Base-by-base conservation (phyloP, 2,113 vertebrate species). In the Meles meles region DNA sequence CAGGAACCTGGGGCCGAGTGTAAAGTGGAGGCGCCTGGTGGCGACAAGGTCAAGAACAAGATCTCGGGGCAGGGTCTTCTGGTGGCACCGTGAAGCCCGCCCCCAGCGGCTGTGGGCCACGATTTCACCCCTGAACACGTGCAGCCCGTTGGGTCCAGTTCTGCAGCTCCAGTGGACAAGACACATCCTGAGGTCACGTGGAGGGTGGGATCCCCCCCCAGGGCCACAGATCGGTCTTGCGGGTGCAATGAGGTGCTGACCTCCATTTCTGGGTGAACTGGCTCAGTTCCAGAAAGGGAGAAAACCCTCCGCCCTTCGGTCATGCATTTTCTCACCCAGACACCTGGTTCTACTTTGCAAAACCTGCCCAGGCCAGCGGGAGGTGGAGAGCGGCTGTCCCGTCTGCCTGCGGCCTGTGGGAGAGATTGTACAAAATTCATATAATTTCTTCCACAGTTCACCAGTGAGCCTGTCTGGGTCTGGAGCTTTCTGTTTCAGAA, bases 71-170 rank as follows among this genome's bases (percentile, higher is more conserved):
- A 11, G 57, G 34, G 69, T 39, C 55, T 37, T 13, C 57, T 8
- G 39, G 37, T 6, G 29, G 49, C 71, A 25, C 31, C 4, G 2
- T 11, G 3, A 61, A 59, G 6, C 34, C 7, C 0, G 39, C 12
- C 39, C 23, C 23, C 39, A 20, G 67, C 0, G 34, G n/a, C n/a
- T 39, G 47, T 6, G 7, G 27, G 25, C 23, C 27, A 2, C 7
- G 18, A 72, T 74, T 23, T 31, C n/a, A 9, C 27, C 31, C 3
- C 49, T 34, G 13, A 42, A 15, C 8, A 1, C 3, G 6, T 42
- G 34, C 0, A 34, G 34, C 21, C 34, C 8, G 4, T n/a, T 14
- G 49, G 17, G 23, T 42, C 27, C 17, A 18, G 39, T 27, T 13
- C 11, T 29, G 72, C 6, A 6, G 17, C 9, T 52, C 47, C 13